These are phyloP conservation scores for Drosophila kanapiae DNA, from an alignment of 1,140 invertebrate species.

Conservation along the genomic window DNA sequence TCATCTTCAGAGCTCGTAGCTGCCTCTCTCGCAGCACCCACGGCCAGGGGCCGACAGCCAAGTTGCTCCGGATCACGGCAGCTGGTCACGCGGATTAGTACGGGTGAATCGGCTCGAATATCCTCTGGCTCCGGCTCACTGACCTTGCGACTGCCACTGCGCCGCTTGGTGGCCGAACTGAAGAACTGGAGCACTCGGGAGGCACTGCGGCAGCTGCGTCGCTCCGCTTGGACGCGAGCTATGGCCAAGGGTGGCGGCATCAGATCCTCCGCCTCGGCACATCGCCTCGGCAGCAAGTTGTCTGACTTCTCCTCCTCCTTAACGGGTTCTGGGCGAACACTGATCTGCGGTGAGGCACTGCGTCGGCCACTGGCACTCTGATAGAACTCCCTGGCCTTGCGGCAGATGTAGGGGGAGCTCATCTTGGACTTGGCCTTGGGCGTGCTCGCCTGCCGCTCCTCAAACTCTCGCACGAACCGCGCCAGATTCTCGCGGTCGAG, in stretches of 20 bases:
- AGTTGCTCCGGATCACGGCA: constrained; percentile 39
- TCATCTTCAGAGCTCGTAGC: constrained; percentile 57
- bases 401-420: constrained; percentile 62
- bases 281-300: constrained; percentile 27
- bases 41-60: constrained; percentile 55
- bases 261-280: constrained; percentile 69
- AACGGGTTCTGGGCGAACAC: constrained; percentile 11
- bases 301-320: constrained; percentile 20
- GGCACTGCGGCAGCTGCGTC: constrained; percentile 75
- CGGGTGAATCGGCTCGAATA: constrained; percentile 51
- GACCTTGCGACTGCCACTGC: constrained; percentile 60
- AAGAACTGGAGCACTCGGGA: constrained; percentile 78
- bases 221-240: constrained; percentile 68
- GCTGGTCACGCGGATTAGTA: constrained; percentile 58
- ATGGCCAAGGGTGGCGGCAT: constrained; percentile 69
- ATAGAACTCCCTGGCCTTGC: constrained; percentile 72
- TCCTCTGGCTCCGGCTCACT: constrained; percentile 55
- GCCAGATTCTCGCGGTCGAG: constrained; percentile 75
- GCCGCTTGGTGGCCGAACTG: constrained; percentile 67
- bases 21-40: background rate
- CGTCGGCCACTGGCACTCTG: constrained; percentile 70
- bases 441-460: constrained; percentile 61
- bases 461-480: constrained; percentile 74
- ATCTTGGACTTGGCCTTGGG: constrained; percentile 64
- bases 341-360: constrained; percentile 71